A percentile compares a stretch with the other conserved stretches of the same genome.
Conservation (phyloP, 35 echinoderm and acorn worm genomes). For the Hemicentrotus pulcherrimus region DNA sequence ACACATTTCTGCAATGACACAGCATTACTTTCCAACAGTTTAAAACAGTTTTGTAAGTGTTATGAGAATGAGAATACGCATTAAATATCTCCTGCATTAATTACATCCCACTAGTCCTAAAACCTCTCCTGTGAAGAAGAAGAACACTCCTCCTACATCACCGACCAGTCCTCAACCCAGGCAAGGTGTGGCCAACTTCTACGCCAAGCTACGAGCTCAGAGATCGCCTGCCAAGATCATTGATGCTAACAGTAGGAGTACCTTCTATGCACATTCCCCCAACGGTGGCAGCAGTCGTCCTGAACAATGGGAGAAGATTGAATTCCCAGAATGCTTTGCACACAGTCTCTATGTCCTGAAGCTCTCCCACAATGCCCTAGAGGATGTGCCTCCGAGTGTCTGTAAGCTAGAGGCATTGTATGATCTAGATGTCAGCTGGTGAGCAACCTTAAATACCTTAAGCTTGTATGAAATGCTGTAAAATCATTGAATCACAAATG, state of each 20-base stretch:
- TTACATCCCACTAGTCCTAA: neutral
- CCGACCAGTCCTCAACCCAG: neutral
- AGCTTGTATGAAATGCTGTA: too few relatives aligned
- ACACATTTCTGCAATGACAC: too few relatives aligned
- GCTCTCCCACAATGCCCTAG: constrained; percentile 55
- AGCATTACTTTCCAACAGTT: too few relatives aligned
- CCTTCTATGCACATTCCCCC: neutral
- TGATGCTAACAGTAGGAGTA: constrained; percentile 7
- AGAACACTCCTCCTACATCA: neutral
- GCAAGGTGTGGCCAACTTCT: neutral
- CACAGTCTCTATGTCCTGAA: constrained; percentile 56
- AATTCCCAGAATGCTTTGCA: constrained; percentile 54
- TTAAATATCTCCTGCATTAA: neutral
- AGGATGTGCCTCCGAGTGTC: constrained; percentile 57
- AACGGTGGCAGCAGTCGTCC: neutral
- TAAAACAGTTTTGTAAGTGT: too few relatives aligned
- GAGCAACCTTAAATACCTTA: neutral
- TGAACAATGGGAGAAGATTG: constrained; percentile 38
- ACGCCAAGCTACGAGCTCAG: constrained; percentile 5
- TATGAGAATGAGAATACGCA: neutral
- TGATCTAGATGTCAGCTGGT: constrained; percentile 70
- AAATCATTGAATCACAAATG: too few relatives aligned
- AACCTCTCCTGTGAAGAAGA: constrained; percentile 20
- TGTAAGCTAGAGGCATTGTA: constrained; percentile 47
- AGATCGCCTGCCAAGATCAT: constrained; percentile 23